Conservation (phyloP, 2,113 vertebrate species). For the Esox niger region DNA sequence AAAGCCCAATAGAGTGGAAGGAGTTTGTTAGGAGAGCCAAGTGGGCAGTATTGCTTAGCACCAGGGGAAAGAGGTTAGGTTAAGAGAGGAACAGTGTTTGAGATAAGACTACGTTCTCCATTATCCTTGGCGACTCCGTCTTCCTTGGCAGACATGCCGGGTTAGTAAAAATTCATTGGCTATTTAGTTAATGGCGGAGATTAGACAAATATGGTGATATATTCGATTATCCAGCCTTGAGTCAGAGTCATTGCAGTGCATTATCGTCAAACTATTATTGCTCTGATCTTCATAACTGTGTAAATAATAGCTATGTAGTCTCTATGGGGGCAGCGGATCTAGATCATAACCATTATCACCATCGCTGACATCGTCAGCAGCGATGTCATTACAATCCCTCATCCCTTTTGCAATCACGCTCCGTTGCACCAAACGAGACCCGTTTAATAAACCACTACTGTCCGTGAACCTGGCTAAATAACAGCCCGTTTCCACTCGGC, state of each 20-base stretch:
- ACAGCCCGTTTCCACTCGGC: neutral
- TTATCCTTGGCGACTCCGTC: neutral
- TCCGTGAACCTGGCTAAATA: neutral
- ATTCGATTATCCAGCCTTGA: neutral
- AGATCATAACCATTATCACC: neutral
- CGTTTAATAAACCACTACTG: neutral
- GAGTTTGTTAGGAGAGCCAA: neutral
- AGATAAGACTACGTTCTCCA: neutral
- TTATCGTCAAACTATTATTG: neutral
- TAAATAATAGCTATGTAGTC: neutral
- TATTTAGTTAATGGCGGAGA: neutral
- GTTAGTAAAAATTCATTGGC: neutral
- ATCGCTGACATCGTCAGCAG: neutral
- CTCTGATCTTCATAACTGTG: neutral
- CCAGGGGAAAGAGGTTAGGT: neutral
- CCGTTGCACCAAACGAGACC: neutral
- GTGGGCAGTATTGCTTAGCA: neutral
- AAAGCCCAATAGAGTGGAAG: slow-evolving; percentile 26
- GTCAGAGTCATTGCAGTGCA: neutral
- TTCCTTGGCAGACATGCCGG: neutral
- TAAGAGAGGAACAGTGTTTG: neutral
- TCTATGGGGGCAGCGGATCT: neutral
- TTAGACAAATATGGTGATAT: neutral
- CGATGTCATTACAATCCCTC: neutral
- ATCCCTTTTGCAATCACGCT: neutral